Percentiles rank a stretch among this genome's conserved stretches.
Evolutionary conservation across 2,797 vertebrate genomes (phyloP).

Genomic region (Acanthornis magna): DNA sequence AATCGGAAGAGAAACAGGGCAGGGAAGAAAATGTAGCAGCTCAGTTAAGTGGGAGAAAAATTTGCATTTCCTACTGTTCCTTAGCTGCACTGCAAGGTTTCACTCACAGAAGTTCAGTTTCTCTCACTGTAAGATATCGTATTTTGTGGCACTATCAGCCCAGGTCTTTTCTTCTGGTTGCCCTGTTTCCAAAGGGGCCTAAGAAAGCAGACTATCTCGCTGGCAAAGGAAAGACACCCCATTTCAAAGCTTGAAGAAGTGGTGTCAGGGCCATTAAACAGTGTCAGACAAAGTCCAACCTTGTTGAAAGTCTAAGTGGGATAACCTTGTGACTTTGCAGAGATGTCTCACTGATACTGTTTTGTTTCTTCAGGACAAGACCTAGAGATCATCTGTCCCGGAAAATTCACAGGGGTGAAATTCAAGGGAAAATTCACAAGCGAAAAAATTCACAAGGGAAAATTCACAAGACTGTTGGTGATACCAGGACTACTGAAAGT

Average conservation of each 20-base stretch:
- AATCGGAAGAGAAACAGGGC: neutral
- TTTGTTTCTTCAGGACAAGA: neutral
- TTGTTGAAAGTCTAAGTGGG: neutral
- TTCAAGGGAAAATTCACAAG: neutral
- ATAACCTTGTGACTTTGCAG: neutral
- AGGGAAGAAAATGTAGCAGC: neutral
- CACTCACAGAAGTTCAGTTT: neutral
- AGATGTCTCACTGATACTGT: neutral
- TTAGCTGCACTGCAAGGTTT: neutral
- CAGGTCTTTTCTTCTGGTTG: neutral
- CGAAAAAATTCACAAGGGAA: too few species aligned
- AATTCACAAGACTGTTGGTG: neutral
- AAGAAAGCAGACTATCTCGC: neutral
- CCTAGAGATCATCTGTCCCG: neutral
- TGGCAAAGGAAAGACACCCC: neutral
- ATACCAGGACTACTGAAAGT: neutral
- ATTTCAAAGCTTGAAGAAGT: neutral
- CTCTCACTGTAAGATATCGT: neutral
- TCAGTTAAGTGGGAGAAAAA: neutral
- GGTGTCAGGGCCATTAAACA: neutral
- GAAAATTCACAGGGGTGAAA: neutral
- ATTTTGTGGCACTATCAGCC: neutral
- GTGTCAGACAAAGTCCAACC: neutral
- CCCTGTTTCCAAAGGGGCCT: neutral
- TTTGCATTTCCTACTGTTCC: neutral